Evolutionary conservation across 2,797 vertebrate species (phyloP).

Genomic region (Acrocephalus scirpaceus): DNA sequence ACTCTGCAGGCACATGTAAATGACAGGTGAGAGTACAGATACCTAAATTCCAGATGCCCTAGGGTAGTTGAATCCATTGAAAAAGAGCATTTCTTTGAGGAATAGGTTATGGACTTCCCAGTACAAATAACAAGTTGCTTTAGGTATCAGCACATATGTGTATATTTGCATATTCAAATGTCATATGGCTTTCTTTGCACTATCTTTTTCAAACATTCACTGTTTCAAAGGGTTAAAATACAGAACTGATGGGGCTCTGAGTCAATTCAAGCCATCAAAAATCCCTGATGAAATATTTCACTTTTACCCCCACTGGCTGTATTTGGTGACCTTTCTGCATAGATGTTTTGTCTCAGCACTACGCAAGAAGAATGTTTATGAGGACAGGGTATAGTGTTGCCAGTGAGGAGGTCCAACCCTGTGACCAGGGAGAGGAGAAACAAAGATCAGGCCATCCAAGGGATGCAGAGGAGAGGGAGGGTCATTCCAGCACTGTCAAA

Average conservation of each 20-base stretch:
- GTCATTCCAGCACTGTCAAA: not conserved
- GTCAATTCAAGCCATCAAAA: not conserved
- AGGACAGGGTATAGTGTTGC: not conserved
- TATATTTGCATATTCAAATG: not conserved
- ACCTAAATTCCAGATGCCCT: not conserved
- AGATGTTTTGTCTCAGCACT: not conserved
- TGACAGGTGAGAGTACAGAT: not conserved
- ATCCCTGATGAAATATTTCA: not conserved
- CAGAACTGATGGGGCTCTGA: not conserved
- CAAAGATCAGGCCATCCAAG: not conserved
- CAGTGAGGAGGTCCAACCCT: not conserved
- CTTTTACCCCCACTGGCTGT: not conserved
- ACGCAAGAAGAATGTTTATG: not conserved
- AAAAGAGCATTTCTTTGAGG: not conserved
- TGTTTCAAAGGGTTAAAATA: not conserved
- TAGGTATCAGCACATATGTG: not conserved
- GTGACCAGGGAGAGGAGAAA: not conserved
- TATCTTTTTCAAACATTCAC: not conserved
- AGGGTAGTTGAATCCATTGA: not conserved
- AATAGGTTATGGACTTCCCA: not conserved
- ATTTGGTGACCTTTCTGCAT: not conserved
- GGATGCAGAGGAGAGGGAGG: not conserved
- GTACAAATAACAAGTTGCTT: not conserved
- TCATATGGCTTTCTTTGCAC: not conserved
- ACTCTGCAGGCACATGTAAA: not conserved